These are phyloP conservation scores for Cyanistes caeruleus DNA, from an alignment of 2,113 vertebrate genomes.

Conservation along the genomic window DNA sequence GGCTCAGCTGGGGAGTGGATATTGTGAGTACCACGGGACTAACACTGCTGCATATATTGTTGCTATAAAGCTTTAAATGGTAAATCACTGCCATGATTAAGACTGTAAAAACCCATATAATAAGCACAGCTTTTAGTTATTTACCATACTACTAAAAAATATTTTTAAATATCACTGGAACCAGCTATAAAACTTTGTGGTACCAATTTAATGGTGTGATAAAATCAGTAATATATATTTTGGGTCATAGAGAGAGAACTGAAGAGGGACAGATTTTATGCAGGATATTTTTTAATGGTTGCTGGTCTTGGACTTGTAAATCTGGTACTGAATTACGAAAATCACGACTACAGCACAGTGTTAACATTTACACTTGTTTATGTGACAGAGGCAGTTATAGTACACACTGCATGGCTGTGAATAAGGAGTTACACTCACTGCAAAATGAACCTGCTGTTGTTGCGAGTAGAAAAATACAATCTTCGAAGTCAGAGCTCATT, in stretches of 20 bases:
- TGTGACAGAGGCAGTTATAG: neutral
- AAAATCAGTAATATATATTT: neutral
- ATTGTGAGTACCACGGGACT: neutral
- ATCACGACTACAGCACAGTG: neutral
- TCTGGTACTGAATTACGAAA: neutral
- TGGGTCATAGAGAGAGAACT: neutral
- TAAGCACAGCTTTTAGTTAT: conserved; percentile 8
- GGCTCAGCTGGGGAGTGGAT: neutral
- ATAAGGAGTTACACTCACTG: neutral
- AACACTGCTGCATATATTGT: neutral
- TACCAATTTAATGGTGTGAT: neutral
- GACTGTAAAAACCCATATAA: conserved; percentile 18
- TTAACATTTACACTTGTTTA: neutral
- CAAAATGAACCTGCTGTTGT: neutral
- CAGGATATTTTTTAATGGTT: neutral
- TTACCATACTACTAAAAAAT: neutral
- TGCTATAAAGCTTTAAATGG: neutral
- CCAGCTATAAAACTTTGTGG: neutral
- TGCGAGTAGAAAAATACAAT: neutral
- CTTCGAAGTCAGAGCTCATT: neutral
- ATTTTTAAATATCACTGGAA: neutral
- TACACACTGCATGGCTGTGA: neutral
- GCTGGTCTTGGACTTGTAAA: neutral
- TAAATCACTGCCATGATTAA: neutral
- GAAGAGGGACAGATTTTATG: neutral